Conservation (phyloP, 2,797 vertebrate genomes). For the Aphelocoma californica region DNA sequence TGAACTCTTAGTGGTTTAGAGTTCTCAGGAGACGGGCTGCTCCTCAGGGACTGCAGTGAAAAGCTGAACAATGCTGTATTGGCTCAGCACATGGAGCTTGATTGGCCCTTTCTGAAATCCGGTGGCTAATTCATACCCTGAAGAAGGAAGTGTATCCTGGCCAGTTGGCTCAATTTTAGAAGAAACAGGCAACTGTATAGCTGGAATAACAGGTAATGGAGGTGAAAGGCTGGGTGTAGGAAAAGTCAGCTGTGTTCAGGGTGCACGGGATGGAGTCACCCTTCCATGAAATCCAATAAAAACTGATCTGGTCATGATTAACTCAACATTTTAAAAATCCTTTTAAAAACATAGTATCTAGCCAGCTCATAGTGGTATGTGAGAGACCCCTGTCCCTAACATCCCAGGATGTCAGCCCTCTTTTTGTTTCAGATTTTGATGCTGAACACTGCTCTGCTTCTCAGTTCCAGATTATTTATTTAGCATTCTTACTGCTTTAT, state of each 20-base stretch:
- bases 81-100: neutral
- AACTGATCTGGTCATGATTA: constrained; percentile 43
- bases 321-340: constrained; percentile 16
- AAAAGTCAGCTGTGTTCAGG: constrained; percentile 1
- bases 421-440: constrained; percentile 15
- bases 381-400: neutral
- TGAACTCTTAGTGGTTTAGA: constrained; percentile 26
- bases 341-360: constrained; percentile 27
- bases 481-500: neutral
- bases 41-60: neutral
- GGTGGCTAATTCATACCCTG: neutral
- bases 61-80: constrained; percentile 9
- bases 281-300: constrained; percentile 44
- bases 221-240: constrained; percentile 11
- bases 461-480: neutral
- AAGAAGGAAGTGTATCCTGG: neutral
- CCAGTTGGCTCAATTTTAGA: constrained; percentile 22
- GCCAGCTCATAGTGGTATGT: neutral
- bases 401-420: constrained; percentile 7
- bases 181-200: neutral
- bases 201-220: constrained; percentile 29
- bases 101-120: neutral
- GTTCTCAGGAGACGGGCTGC: neutral
- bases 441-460: constrained; percentile 21
- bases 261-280: neutral